Conservation (phyloP, 2,888 invertebrate species). For the Chrysotoxum bicinctum region DNA sequence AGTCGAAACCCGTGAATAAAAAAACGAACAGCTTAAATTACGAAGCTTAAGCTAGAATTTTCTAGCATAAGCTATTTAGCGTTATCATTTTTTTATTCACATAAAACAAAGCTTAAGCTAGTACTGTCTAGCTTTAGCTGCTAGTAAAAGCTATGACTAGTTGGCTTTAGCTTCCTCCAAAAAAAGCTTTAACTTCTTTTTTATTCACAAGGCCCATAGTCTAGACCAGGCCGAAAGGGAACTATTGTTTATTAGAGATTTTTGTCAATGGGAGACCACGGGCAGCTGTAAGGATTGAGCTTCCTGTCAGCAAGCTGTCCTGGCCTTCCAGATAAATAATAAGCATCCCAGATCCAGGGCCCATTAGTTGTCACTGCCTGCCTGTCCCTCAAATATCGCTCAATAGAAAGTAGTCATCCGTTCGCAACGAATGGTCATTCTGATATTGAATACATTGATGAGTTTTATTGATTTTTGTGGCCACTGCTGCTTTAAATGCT, state of each 20-base stretch:
- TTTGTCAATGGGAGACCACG: neutral
- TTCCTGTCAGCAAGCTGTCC: neutral
- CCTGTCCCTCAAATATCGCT: constrained; percentile 14
- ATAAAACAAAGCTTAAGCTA: no score
- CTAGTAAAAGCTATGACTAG: no score
- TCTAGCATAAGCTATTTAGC: no score
- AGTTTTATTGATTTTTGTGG: constrained; percentile 59
- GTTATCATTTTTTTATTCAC: no score
- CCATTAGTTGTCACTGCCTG: neutral
- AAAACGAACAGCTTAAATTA: no score
- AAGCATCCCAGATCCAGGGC: neutral
- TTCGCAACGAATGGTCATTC: constrained; percentile 11
- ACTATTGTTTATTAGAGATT: constrained; percentile 41
- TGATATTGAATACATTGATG: constrained; percentile 57
- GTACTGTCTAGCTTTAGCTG: no score
- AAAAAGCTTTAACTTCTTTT: no score
- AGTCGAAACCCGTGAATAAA: no score
- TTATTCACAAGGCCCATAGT: no score
- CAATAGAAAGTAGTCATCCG: constrained; percentile 13
- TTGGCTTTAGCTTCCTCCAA: no score
- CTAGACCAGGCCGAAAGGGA: constrained; percentile 8
- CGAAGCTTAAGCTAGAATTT: no score
- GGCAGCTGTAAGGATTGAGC: neutral
- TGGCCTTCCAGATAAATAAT: neutral
- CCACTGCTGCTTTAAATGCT: constrained; percentile 20